Conservation (phyloP, 2,888 invertebrate genomes). For the Muschampia plurimacula region DNA sequence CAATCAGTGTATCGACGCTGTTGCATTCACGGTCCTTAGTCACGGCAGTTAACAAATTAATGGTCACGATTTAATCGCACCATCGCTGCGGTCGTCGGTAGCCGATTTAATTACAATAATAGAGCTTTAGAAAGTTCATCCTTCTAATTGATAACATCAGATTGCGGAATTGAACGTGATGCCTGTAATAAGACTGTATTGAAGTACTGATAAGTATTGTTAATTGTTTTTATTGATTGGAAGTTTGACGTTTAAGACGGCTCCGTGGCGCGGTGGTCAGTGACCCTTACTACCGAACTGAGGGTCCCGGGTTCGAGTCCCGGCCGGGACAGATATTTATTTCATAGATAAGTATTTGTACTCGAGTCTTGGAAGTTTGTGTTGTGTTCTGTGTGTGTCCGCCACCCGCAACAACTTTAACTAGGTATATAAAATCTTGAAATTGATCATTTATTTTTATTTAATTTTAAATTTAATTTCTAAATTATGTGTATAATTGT, state of each 20-base stretch:
- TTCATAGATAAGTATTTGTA: no score
- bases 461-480: no score
- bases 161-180: slow-evolving; percentile 19
- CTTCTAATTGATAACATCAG: slow-evolving; percentile 28
- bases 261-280: no score
- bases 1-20: slow-evolving; percentile 14
- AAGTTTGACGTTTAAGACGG: background rate
- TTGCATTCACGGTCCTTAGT: slow-evolving; percentile 61
- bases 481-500: no score
- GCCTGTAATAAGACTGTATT: background rate
- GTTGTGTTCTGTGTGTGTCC: no score
- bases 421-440: no score
- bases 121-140: slow-evolving; percentile 53
- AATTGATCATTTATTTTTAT: no score
- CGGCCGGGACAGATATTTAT: no score
- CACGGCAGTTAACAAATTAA: slow-evolving; percentile 73
- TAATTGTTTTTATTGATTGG: background rate
- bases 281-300: no score
- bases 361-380: no score
- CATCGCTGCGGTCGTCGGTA: slow-evolving; percentile 65
- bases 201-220: slow-evolving; percentile 1
- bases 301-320: no score
- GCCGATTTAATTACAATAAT: slow-evolving; percentile 59
- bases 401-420: no score
- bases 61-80: slow-evolving; percentile 74